Base-by-base conservation (phyloP, 2,888 invertebrate genomes). In the Dione vanillae region DNA sequence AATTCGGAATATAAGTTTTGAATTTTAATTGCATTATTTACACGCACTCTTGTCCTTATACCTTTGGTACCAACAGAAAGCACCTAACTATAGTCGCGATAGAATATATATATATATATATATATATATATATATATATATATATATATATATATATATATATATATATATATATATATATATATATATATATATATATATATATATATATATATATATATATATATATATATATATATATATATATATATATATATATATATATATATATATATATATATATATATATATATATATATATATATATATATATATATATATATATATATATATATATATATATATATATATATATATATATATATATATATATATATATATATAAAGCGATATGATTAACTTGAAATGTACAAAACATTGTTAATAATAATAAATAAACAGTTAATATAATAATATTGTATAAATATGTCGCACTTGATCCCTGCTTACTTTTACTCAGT, bases 401-500 rank as follows among this genome's bases (percentile, higher is more conserved):
- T 54, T 35, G 35, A 51, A 27, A 56, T 37, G 37, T n/a, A n/a
- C n/a, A 51, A 41, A 62, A 47, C 35, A 43, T 11, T 35, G 3
- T 19, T 37, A 9, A 37, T 37, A 16, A 12, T 47, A 37, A 37
- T 64, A 40, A 47, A 64, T 10, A 16, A 49, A 37, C 40, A 64
- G 19, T 19, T 37, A 27, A 27, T 27, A 27, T 37, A 49, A 47
- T 19, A 49, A 37, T 20, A 40, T 61, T 27, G 27, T 40, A 49
- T 49, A 49, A 62, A 54, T 56, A 56, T 10, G 47, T 56, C 68
- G 52, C 43, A 14, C 68, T 68, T 68, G 68, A 51, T 68, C 68
- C 68, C 68, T 62, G 51, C 51, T 68, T 68, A 68, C 51, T 43
- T 41, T 49, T 59, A 67, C 52, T 68, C 68, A 68, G 68, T 68